phyloP scores from a whole-genome alignment of 2,888 invertebrate genomes.

The Cantharis lateralis region DNA sequence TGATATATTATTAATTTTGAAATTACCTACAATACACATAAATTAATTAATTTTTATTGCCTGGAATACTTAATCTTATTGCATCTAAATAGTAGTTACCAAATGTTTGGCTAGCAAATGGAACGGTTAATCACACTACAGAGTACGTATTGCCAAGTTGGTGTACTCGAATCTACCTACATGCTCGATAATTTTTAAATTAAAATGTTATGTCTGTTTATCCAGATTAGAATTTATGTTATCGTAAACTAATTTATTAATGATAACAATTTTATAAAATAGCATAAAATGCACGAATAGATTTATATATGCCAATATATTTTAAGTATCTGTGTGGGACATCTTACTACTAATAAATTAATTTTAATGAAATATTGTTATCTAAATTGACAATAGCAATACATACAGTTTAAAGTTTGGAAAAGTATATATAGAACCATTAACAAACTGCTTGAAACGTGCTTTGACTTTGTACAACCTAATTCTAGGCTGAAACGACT shows the following conservation, averaged over 20 bases:
- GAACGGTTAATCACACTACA: background rate
- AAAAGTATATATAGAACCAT: constrained; percentile 9
- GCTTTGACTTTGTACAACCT: constrained; percentile 3
- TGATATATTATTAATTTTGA: background rate
- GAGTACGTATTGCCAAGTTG: background rate
- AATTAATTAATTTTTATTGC: background rate
- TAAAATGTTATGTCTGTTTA: background rate
- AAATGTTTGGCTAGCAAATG: background rate
- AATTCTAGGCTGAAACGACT: constrained; percentile 6
- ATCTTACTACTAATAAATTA: background rate
- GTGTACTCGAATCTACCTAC: background rate
- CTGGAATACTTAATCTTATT: background rate
- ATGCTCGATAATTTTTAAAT: background rate
- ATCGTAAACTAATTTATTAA: background rate
- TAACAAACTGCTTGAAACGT: constrained; percentile 14
- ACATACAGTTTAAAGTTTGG: constrained; percentile 6
- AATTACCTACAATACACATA: background rate
- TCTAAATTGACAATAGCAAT: constrained; percentile 1
- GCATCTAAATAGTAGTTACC: background rate
- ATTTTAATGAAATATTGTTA: background rate
- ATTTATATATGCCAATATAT: background rate
- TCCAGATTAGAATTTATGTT: background rate
- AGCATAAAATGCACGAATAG: background rate
- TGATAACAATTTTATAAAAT: background rate
- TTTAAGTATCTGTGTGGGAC: background rate